These are phyloP conservation scores for Cerastoderma edule DNA, from an alignment of 2,888 invertebrate genomes.

Conservation along the genomic window DNA sequence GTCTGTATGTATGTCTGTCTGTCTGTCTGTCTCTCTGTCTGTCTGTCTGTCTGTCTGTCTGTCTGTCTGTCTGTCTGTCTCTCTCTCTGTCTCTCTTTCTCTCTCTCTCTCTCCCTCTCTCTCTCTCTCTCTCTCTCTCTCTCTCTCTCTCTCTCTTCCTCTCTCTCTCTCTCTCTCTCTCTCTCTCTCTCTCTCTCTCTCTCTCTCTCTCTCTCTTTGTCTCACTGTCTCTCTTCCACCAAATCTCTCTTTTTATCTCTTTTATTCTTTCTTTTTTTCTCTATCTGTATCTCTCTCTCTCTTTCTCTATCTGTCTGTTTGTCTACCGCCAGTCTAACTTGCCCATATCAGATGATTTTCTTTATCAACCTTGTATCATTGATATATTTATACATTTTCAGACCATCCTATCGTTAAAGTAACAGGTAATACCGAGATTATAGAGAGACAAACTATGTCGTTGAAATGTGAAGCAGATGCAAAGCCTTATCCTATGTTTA, in stretches of 20 bases:
- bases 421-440: no score
- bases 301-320: no score
- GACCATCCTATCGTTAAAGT: no score
- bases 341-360: no score
- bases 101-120: constrained; percentile 14
- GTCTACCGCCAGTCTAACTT: no score
- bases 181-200: constrained; percentile 16
- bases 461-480: no score
- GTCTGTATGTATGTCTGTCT: background rate
- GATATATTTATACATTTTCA: no score
- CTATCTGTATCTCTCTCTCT: no score
- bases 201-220: constrained; percentile 9
- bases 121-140: constrained; percentile 18
- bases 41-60: constrained; percentile 6
- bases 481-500: no score
- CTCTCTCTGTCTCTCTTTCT: background rate
- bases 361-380: no score
- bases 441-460: no score
- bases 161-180: constrained; percentile 17
- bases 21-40: constrained; percentile 20
- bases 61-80: constrained; percentile 17
- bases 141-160: constrained; percentile 1
- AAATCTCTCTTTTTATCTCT: background rate
- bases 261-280: background rate
- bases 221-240: constrained; percentile 2